Conservation (phyloP, 2,797 vertebrate species). For the Semaprochilodus insignis region DNA sequence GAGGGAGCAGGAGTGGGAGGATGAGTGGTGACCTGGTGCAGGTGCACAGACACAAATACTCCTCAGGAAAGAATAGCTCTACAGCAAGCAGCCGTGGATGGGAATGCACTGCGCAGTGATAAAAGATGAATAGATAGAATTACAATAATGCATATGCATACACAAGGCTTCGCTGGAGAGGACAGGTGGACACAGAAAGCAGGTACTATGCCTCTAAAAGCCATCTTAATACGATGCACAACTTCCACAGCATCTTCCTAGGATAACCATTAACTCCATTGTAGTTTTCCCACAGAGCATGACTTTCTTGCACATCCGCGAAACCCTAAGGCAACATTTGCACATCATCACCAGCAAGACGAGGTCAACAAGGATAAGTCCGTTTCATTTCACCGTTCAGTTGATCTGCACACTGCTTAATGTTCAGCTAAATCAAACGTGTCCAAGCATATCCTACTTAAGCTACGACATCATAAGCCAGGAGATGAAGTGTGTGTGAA, state of each 20-base stretch:
- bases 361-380: conserved; percentile 39
- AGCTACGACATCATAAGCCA: conserved; percentile 55
- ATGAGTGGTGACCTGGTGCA: conserved; percentile 36
- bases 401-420: conserved; percentile 64
- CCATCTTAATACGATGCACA: not conserved
- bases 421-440: conserved; percentile 69
- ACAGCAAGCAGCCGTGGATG: not conserved
- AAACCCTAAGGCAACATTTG: not conserved
- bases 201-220: not conserved
- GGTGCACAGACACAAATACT: conserved; percentile 31
- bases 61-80: conserved; percentile 21
- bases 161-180: no score
- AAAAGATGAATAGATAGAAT: not conserved
- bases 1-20: conserved; percentile 31
- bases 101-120: not conserved
- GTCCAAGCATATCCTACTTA: conserved; percentile 69
- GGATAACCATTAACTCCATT: no score
- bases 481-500: conserved; percentile 48
- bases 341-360: not conserved
- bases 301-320: not conserved
- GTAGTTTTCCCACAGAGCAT: no score
- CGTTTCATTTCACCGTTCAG: conserved; percentile 34
- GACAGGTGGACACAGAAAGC: not conserved
- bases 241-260: no score
- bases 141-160: not conserved